Base-by-base conservation (phyloP, 2,888 invertebrate genomes). In the Oxytorus armatus region DNA sequence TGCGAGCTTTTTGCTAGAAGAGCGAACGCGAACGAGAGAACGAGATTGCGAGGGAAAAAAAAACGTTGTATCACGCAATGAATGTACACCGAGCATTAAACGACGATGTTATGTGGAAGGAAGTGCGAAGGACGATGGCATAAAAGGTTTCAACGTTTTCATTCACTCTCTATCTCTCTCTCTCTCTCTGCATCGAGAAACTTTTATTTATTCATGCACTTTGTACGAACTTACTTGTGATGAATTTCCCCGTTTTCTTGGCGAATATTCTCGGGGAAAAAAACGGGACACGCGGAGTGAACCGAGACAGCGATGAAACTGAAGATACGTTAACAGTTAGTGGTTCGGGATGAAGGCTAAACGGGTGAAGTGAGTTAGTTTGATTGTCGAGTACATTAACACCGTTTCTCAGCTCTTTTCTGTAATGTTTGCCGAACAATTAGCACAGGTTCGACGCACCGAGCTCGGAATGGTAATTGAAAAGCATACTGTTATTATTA, bases 301-400 rank as follows among this genome's bases (percentile, higher is more conserved):
- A 29, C 51, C 76, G 33, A 16, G 42, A 33, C 65, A 18, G 44
- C 25, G 36, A 57, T 36, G 11, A 63, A 33, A 77, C 70, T 70
- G 65, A 70, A 47, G 16, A 1, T 3, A 18, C 39, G 36, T 36
- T 4, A n/a, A 3, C 39, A 10, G 16, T 39, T 39, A 8, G 18
- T 7, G 7, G 8, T 44, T 39, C 44, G 14, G 25, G 39, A 1
- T 33, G 21, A 36, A n/a, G 29, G 53, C 23, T 25, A 10, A 4
- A 23, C 49, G 11, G 53, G 3, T n/a, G 16, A 23, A 53, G 21
- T 39, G 21, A 39, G 25, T 10, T 14, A 39, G 39, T 39, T 16
- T 14, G 66, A 77, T 79, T 81, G 61, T 82, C 72, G 73, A 63
- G 73, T 33, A 36, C 70, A 81, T 81, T 82, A 82, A 77, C 75